Evolutionary conservation across 1,140 invertebrate species (phyloP), one percentile per base, ranked within the genome.

Genomic region (Spodoptera litura): DNA sequence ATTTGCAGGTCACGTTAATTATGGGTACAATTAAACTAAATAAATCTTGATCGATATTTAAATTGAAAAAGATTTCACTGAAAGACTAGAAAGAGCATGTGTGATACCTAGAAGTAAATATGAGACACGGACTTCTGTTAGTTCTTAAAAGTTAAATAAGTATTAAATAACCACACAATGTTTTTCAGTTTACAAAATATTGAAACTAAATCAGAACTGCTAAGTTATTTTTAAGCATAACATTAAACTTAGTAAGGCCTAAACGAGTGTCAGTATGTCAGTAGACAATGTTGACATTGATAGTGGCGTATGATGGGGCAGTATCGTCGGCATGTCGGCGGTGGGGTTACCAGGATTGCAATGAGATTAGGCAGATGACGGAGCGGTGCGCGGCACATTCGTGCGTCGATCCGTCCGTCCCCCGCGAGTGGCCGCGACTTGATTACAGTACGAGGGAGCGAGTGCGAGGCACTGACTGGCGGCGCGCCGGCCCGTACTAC

Each of bases 391-490:
- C 84, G 87, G 81, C 80, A 85, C 64, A 78, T 62, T 78, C 79
- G 75, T 78, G 84, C 81, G 86, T 84, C 85, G 82, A 81, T 85
- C 74, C 81, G 82, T 84, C 81, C 86, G 81, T 87, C 87, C 66
- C 66, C 66, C 66, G 49, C 38, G 44, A 44, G 13, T 4, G 85
- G 86, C 86, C 87, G 87, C 88, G 75, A 80, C 82, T 84, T 83
- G 85, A 85, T 89, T 85, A 85, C 83, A 83, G 83, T 78, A 83
- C 83, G 85, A 85, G 85, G 81, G 81, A 85, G 83, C 84, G 88
- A 89, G 88, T 89, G 88, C 85, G 88, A 85, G 81, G 87, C 87
- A 89, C 89, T 85, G 89, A 86, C 81, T 87, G 89, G 78, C 78
- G 84, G 70, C 74, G 80, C 79, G 78, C 83, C 85, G 85, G 82